Base-by-base conservation (phyloP, 2,888 invertebrate genomes). In the Dermolepida albohirtum region DNA sequence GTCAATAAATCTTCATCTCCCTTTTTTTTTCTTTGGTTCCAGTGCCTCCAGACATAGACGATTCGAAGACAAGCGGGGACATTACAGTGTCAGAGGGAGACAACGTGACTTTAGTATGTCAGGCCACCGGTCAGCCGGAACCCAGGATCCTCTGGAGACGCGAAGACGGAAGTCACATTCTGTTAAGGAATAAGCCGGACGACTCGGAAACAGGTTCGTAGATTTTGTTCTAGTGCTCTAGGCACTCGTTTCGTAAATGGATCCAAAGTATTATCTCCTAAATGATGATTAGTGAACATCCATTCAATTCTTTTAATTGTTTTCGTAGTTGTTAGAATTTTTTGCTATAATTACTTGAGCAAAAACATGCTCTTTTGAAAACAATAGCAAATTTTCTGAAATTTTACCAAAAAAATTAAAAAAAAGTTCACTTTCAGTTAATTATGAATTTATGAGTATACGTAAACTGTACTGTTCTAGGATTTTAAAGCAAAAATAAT, bases 1-100 rank as follows among this genome's bases (percentile, higher is more conserved):
- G 22, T 41, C 22, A 17, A 55, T 50, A 39, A 66, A 57, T 66
- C 55, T 41, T 16, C 39, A 14, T 41, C 22, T 41, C 17, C 8
- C 29, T 14, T 22, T 49, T 22, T 22, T 49, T 29, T 55, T 64
- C 27, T 81, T 81, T 7, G 40, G 22, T 68, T 68, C n/a, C 83
- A 89, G 89, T 89, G 66, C 88, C 89, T 17, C 89, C 89, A 70
- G 88, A 88, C 80, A 89, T 89, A 75, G 84, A 86, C 77, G 88
- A 88, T 74, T 83, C 84, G 64, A 86, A 86, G 70, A 89, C 89
- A 62, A 88, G 88, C 77, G 85, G 87, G 57, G 89, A 89, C 80
- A 81, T 88, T 70, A 86, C 87, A 52, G 87, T 87, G 27, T 82
- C 85, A 64, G 88, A 89, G 77, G 87, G 88, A 51, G 88, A 88